Conservation (phyloP, 1,140 invertebrate species). For the Latrodectus geometricus region DNA sequence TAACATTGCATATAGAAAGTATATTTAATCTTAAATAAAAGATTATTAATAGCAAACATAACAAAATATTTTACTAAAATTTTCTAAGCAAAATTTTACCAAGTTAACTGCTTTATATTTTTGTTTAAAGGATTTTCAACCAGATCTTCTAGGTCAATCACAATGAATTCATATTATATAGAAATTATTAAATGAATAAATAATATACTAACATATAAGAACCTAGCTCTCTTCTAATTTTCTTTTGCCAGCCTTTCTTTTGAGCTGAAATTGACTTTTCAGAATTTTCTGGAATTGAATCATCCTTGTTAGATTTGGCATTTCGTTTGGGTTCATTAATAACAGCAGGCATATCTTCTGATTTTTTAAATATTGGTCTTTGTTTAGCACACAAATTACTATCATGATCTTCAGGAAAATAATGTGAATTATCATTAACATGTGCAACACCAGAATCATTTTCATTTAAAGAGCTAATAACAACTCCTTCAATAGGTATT, state of each 20-base stretch:
- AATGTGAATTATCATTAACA: background rate
- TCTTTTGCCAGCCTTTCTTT: conserved; percentile 60
- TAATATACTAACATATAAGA: conserved; percentile 58
- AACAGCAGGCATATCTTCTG: background rate
- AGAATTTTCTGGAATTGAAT: background rate
- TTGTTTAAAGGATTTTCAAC: too few relatives aligned
- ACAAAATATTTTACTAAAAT: too few relatives aligned
- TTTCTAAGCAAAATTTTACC: too few relatives aligned
- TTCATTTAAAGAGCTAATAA: background rate
- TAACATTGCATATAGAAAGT: too few relatives aligned
- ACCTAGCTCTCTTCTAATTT: conserved; percentile 58
- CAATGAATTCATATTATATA: too few relatives aligned
- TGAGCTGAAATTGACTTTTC: conserved; percentile 35
- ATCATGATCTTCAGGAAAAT: background rate
- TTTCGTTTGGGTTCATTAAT: background rate
- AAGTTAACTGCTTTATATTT: too few relatives aligned
- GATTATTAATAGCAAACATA: too few relatives aligned
- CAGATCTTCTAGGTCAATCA: too few relatives aligned
- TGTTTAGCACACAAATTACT: background rate
- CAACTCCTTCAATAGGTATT: background rate
- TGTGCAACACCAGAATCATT: background rate
- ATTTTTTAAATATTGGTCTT: background rate
- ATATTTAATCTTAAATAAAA: too few relatives aligned
- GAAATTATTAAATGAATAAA: background rate
- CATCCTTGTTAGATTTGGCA: background rate